Evolutionary conservation across 1,140 invertebrate genomes (phyloP).

Genomic region (Drosophila kohkoa): DNA sequence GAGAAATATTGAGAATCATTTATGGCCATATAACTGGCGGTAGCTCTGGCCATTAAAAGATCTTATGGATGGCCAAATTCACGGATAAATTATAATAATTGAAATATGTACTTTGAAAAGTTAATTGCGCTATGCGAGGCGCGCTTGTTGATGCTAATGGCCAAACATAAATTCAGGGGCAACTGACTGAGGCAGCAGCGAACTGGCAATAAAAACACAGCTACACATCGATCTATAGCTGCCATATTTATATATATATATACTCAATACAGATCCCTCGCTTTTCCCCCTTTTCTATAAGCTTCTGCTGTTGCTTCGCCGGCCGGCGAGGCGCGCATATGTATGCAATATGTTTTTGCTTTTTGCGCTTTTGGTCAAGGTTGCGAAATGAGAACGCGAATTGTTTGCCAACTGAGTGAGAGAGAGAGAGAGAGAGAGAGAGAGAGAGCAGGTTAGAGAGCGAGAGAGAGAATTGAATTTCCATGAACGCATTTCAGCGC

Average conservation of each 20-base stretch:
- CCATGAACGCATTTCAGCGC: conserved; percentile 70
- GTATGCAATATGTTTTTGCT: conserved; percentile 77
- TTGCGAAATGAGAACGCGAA: conserved; percentile 13
- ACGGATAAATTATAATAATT: conserved; percentile 82
- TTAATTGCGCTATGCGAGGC: conserved; percentile 72
- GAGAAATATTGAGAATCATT: conserved; percentile 34
- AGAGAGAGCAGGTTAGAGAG: neutral
- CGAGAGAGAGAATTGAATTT: conserved; percentile 47
- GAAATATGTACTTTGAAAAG: conserved; percentile 75
- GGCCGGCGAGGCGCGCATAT: conserved; percentile 76
- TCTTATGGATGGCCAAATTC: conserved; percentile 66
- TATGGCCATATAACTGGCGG: conserved; percentile 43
- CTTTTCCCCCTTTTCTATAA: conserved; percentile 5
- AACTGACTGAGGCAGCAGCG: conserved; percentile 14
- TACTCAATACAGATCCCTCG: neutral
- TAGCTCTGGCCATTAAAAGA: conserved; percentile 53
- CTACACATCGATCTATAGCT: conserved; percentile 23
- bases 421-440: neutral
- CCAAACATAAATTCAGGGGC: conserved; percentile 73
- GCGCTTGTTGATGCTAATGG: conserved; percentile 77
- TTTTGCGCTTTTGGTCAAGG: conserved; percentile 40
- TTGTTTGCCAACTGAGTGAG: neutral
- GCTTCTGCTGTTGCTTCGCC: conserved; percentile 44
- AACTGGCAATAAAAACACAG: conserved; percentile 33
- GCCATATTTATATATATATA: conserved; percentile 20